Evolutionary conservation across 2,888 invertebrate species (phyloP), one percentile per base, ranked within the genome.

Genomic region (Arctia plantaginis): DNA sequence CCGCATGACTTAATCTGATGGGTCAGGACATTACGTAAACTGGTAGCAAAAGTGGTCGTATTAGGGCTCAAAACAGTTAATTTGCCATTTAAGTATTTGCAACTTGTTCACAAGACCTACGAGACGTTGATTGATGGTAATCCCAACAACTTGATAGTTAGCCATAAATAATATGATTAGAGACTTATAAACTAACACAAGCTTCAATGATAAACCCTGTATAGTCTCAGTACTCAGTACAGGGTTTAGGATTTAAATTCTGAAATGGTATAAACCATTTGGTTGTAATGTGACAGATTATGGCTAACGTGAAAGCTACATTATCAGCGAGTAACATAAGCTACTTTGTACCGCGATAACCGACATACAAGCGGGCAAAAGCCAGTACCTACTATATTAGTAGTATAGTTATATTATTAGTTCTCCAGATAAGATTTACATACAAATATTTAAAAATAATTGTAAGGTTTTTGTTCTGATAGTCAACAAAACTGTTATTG

Each of bases 111-210:
- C 73, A 72, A 55, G 27, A 72, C 59, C 30, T 41, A 59, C 64
- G 69, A 74, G 65, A 73, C 69, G 59, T 13, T 77, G 77, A 81
- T 77, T 77, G 77, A 82, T 77, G 55, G 72, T 82, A 79, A 84
- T 84, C 75, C 75, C 69, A 79, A 79, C 27, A 66, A 67, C 72
- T 66, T 55, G 39, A 55, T 67, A 67, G 66, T 70, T 59, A 76
- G 71, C 74, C 64, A 44, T 64, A 71, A 44, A 47, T 44, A 0
- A 10, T 27, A 44, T 67, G 27, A n/a, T 27, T 27, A 33, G 47
- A 30, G 23, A 33, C 30, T 30, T 67, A 47, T 30, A 39, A 44
- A 41, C 27, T 44, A 41, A 66, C 27, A 27, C 18, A 41, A 44
- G 8, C 1, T n/a, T 59, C 3, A 55, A n/a, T 12, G 3, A n/a